phyloP scores from a whole-genome alignment of 2,888 invertebrate genomes.

The Lissonota sp. region DNA sequence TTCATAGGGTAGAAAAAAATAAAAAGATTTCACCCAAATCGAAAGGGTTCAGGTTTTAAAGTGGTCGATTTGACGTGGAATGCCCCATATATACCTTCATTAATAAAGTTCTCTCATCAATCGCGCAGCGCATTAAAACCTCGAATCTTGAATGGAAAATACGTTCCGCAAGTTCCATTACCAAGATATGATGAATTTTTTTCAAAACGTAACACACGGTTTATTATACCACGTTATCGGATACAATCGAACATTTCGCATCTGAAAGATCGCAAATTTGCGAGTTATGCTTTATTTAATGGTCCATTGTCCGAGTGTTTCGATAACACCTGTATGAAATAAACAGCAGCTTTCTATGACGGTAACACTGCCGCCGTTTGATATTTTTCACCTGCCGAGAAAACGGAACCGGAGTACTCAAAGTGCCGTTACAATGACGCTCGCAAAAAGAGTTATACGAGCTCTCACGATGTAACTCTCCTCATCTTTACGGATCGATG shows the following conservation, averaged over 20 bases:
- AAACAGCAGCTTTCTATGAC: constrained; percentile 53
- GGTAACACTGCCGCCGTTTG: constrained; percentile 15
- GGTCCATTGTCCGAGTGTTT: constrained; percentile 55
- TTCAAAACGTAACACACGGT: too few relatives aligned
- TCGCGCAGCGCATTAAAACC: too few relatives aligned
- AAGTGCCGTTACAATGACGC: constrained; percentile 26
- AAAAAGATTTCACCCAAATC: too few relatives aligned
- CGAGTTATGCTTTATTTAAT: constrained; percentile 53
- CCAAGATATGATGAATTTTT: too few relatives aligned
- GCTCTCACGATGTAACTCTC: neutral
- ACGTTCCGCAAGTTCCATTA: too few relatives aligned
- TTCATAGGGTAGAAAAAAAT: too few relatives aligned
- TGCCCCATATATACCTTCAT: too few relatives aligned
- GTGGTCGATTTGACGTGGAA: too few relatives aligned
- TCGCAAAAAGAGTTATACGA: constrained; percentile 26
- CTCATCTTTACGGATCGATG: neutral
- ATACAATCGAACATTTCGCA: constrained; percentile 25
- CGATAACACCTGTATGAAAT: constrained; percentile 3
- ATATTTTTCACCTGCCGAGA: constrained; percentile 24
- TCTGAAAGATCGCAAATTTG: constrained; percentile 51
- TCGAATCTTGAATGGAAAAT: too few relatives aligned
- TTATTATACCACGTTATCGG: too few relatives aligned
- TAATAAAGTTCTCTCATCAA: too few relatives aligned
- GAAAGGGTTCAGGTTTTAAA: too few relatives aligned
- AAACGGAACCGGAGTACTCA: constrained; percentile 25